phyloP scores from a whole-genome alignment of 2,113 vertebrate species.

The Steatornis caripensis region DNA sequence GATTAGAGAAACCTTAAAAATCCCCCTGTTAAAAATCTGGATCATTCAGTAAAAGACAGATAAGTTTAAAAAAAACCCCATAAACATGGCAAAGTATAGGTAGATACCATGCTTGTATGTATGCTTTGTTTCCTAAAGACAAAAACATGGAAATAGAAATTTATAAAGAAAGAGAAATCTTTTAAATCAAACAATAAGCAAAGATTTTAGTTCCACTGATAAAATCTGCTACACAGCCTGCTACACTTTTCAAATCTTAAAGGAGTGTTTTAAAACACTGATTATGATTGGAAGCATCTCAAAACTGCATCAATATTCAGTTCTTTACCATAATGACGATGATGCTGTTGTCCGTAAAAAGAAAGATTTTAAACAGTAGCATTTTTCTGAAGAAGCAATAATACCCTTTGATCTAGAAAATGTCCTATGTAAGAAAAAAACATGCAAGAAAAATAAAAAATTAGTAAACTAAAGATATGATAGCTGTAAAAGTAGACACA shows the following conservation, averaged over 20 bases:
- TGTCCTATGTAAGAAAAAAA: not conserved
- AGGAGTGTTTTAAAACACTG: not conserved
- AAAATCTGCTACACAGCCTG: not conserved
- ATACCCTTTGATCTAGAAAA: not conserved
- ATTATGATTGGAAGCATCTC: not conserved
- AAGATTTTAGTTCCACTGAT: not conserved
- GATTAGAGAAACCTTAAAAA: not conserved
- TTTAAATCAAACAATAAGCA: not conserved
- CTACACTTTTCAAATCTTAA: not conserved
- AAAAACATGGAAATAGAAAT: not conserved
- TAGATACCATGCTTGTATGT: not conserved
- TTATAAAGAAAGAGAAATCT: not conserved
- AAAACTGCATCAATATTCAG: not conserved
- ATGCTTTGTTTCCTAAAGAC: not conserved
- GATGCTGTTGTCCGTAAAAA: not conserved
- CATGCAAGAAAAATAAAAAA: not conserved
- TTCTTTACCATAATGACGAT: not conserved
- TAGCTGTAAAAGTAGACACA: not conserved
- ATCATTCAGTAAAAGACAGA: not conserved
- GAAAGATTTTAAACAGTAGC: not conserved
- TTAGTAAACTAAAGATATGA: not conserved
- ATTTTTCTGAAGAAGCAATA: not conserved
- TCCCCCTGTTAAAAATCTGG: not conserved
- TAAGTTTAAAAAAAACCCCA: not conserved
- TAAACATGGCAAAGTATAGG: not conserved